Evolutionary conservation across 2,888 invertebrate species (phyloP), one percentile per base, ranked within the genome.

Genomic region (Siphonodentalium dalli): DNA sequence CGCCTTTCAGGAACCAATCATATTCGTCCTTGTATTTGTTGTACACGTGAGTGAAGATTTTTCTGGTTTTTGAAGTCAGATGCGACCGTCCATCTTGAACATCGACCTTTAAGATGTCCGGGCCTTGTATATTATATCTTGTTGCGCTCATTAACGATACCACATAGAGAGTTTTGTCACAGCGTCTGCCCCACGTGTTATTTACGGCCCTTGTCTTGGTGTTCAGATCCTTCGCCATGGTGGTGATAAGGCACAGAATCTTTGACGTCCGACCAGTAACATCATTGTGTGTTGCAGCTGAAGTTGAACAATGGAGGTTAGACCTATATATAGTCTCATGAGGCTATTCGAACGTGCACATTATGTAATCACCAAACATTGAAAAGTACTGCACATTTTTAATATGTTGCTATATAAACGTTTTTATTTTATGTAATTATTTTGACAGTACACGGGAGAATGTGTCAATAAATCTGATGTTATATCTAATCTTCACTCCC

Each of bases 1-100:
- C 97, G 18, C 96, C 96, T 81, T 98, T 98, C 69, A 96, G 84
- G 80, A 98, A 96, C 94, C 94, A 96, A 82, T 96, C 95, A 2
- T 90, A 92, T 48, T 93, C 87, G 66, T 93, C 86, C 48, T 88
- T 83, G 78, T 94, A 68, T 52, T 94, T 85, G 65, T 91, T 85
- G 75, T 92, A 91, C 20, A 92, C 87, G 75, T 93, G 92, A 69
- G 88, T 87, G 78, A 93, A 94, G 0, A 94, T 93, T 69, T 89
- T 90, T 83, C 94, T 95, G 0, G 97, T 97, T 84, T 98, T 98
- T 5, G 89, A 93, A 93, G 97, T 98, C 15, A 98, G 85, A 75
- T 90, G 88, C 74, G 95, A 87, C 20, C 96, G 85, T 0, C 94
- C 94, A 78, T 96, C 97, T 1, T 85, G 81, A 0, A 95, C 90